Conservation (phyloP, 2,888 invertebrate genomes). For the Tiliacea citrago region DNA sequence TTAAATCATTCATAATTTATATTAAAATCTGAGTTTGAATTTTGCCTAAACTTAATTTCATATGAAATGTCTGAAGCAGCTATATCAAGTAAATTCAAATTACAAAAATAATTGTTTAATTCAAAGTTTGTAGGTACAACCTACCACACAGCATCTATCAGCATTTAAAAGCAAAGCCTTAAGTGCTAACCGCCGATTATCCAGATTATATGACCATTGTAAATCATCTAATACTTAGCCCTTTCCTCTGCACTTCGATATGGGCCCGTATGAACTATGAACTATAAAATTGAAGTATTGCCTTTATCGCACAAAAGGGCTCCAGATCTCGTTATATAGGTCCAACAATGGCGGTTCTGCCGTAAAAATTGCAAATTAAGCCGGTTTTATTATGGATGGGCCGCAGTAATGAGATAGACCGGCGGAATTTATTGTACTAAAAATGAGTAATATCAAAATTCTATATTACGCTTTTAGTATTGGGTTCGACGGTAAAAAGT, state of each 20-base stretch:
- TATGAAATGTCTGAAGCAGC: not conserved
- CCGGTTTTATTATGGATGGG: slow-evolving; percentile 76
- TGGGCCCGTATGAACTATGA: slow-evolving; percentile 85
- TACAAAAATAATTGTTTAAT: not conserved
- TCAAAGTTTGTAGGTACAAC: slow-evolving; percentile 1
- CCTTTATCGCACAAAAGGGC: slow-evolving; percentile 84
- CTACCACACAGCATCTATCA: slow-evolving; percentile 57
- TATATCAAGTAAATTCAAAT: not conserved
- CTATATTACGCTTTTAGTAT: slow-evolving; percentile 56
- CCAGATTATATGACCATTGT: slow-evolving; percentile 85
- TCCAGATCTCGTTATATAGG: slow-evolving; percentile 81
- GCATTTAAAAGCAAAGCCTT: slow-evolving; percentile 75
- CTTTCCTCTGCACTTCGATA: slow-evolving; percentile 75
- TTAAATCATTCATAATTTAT: not conserved
- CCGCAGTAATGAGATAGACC: slow-evolving; percentile 80
- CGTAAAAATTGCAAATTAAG: slow-evolving; percentile 89
- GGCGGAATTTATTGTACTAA: slow-evolving; percentile 65
- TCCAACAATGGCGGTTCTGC: slow-evolving; percentile 80
- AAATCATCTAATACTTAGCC: slow-evolving; percentile 87
- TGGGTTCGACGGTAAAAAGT: slow-evolving; percentile 3
- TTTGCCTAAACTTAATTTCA: not conserved
- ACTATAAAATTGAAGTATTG: slow-evolving; percentile 89
- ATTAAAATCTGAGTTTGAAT: not conserved
- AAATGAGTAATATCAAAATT: slow-evolving; percentile 65
- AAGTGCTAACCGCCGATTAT: slow-evolving; percentile 86